Base-by-base conservation (phyloP, 2,888 invertebrate genomes). In the Epistrophe eligans region DNA sequence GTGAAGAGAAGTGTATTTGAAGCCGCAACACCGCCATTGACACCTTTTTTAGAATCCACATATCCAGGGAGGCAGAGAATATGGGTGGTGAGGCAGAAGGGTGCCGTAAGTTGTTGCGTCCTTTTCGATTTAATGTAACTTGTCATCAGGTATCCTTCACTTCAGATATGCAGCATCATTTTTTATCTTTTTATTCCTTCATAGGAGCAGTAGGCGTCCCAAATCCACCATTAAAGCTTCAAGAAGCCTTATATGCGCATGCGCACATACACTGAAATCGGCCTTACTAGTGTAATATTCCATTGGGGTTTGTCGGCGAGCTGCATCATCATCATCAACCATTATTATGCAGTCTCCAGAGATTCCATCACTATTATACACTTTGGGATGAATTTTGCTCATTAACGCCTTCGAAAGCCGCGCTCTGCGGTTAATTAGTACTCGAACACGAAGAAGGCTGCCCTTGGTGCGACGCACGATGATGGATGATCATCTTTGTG, bases 371-470 rank as follows among this genome's bases (percentile, higher is more conserved):
- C 7, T 35, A n/a, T 24, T 3, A 24, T 24, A 3, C 3, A 45
- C 7, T 35, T 77, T 81, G 77, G 81, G 77, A 79, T 77, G 82
- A 79, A 70, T 70, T 82, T 71, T 79, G 77, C 82, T 85, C 85
- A 85, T 85, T 85, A 85, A 85, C 85, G 85, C 84, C 84, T 85
- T 85, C 73, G 60, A 77, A 60, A 85, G 81, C 64, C 64, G 72
- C 70, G 73, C 70, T 74, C 82, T 74, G 82, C 77, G 73, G 85
- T 85, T 85, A 85, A 85, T 85, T 85, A 85, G 85, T 77, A 64
- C 67, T 67, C 64, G 71, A 82, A 85, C 85, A 85, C 77, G 67
- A 85, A 74, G 85, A 85, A 85, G 85, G 85, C 85, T 85, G 85
- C 85, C 82, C 81, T 82, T 85, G 74, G 82, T 77, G 77, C 8